phyloP scores from a whole-genome alignment of 1,140 invertebrate species.

The Drosophila athabasca region DNA sequence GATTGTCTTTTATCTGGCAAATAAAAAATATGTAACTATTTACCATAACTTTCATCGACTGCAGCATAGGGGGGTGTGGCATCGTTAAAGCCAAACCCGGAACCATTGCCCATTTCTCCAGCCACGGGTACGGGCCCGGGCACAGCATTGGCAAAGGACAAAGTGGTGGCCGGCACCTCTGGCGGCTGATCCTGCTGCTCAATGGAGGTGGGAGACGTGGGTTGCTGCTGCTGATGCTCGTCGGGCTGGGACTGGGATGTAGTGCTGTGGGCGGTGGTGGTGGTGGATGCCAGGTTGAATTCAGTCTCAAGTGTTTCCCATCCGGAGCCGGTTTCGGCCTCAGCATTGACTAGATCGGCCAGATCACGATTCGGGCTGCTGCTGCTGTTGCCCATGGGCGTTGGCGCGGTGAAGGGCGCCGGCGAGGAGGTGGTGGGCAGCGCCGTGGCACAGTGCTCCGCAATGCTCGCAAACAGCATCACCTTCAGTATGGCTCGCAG shows the following conservation, averaged over 20 bases:
- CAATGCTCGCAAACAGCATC: slow-evolving; percentile 63
- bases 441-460: slow-evolving; percentile 54
- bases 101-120: slow-evolving; percentile 56
- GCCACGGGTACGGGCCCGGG: slow-evolving; percentile 60
- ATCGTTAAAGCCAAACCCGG: slow-evolving; percentile 37
- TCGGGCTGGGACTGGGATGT: slow-evolving; percentile 40
- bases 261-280: slow-evolving; percentile 22
- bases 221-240: slow-evolving; percentile 25
- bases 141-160: slow-evolving; percentile 75
- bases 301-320: slow-evolving; percentile 78
- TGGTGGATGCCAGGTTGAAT: slow-evolving; percentile 48
- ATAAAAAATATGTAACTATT: slow-evolving; percentile 44
- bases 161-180: slow-evolving; percentile 71
- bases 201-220: slow-evolving; percentile 72
- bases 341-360: slow-evolving; percentile 64
- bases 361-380: slow-evolving; percentile 26
- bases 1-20: too few relatives aligned
- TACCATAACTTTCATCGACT: slow-evolving; percentile 81
- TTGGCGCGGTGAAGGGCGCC: slow-evolving; percentile 8
- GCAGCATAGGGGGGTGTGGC: slow-evolving; percentile 79
- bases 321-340: slow-evolving; percentile 51
- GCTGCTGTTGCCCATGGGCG: neutral
- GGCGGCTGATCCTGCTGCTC: slow-evolving; percentile 80
- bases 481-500: slow-evolving; percentile 55
- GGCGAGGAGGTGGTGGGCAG: slow-evolving; percentile 52